Percentiles rank a stretch among this genome's conserved stretches.
Evolutionary conservation across 2,113 vertebrate species (phyloP).

Genomic region (Paradoxurus hermaphroditus): DNA sequence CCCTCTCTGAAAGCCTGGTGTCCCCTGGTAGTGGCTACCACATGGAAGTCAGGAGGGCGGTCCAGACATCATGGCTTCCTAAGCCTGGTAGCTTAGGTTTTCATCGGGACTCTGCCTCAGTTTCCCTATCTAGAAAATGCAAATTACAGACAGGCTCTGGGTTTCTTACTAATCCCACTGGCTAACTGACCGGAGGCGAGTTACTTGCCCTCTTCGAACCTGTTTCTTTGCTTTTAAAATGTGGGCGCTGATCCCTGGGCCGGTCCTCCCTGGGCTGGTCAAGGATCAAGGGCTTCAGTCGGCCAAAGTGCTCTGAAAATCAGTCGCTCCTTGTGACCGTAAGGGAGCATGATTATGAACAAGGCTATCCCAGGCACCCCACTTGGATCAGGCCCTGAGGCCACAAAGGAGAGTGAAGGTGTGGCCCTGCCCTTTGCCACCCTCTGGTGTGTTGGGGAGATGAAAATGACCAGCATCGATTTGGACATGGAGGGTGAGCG

Average conservation of each 20-base stretch:
- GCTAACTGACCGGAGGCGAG: neutral
- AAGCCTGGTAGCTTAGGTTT: neutral
- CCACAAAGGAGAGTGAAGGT: neutral
- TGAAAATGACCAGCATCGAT: neutral
- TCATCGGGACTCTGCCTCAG: neutral
- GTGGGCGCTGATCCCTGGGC: no score
- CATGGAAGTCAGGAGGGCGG: neutral
- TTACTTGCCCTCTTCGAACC: neutral
- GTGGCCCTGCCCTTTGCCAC: neutral
- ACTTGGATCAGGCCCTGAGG: neutral
- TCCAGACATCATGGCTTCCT: neutral
- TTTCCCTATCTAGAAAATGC: neutral
- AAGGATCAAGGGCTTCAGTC: neutral
- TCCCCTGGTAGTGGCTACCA: neutral
- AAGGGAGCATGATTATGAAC: neutral
- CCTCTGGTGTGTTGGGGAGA: neutral
- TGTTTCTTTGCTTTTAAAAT: neutral
- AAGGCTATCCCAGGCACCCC: rapidly evolving
- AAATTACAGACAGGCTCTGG: neutral
- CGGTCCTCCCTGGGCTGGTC: neutral
- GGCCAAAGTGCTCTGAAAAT: neutral
- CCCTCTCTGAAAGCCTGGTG: neutral
- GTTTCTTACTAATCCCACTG: neutral
- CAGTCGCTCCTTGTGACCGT: neutral
- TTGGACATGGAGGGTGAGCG: neutral